Evolutionary conservation across 2,888 invertebrate species (phyloP), one percentile per base, ranked within the genome.

Genomic region (Celastrina argiolus): DNA sequence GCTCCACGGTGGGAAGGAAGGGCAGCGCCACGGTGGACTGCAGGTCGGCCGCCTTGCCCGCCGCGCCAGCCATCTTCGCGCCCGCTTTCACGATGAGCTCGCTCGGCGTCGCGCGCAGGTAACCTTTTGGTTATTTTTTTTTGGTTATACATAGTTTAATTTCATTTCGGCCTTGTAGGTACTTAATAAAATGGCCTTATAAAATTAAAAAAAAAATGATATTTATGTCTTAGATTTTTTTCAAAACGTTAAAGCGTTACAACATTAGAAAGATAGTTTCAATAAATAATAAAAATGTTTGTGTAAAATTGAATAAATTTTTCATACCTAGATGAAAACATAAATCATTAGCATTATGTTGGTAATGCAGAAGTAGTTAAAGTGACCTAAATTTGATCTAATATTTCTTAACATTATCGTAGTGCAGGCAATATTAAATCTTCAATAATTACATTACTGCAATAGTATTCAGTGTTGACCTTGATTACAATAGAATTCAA

Each of bases 21-120:
- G 93, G 93, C 51, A 93, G 80, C 0, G 93, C 93, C 67, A 93
- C 92, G 2, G 93, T 93, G 74, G 92, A 92, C 58, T 92, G 91
- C 59, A 92, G 82, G 80, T 93, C 93, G 0, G 77, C 82, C 0
- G 81, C 69, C 67, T 78, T 79, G 26, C 83, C 85, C 0, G 87
- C 76, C 0, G 92, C 89, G 1, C 83, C 86, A 0, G 92, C 82
- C 1, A 93, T 85, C 10, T 92, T 86, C 0, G 92, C 92, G 0
- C 93, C 92, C 0, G 93, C 92, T 70, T 93, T 93, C 10, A 93
- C 92, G 16, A 93, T 76, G 63, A 92, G 81, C 82, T 93, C 93
- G 67, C 93, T 92, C 0, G 93, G 92, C 4, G 92, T 92, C 8
- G 93, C 92, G 12, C 93, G 88, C 16, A 93, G 83, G 71, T 92